Evolutionary conservation across 2,888 invertebrate genomes (phyloP).

Genomic region (Linnaemya tessellans): DNA sequence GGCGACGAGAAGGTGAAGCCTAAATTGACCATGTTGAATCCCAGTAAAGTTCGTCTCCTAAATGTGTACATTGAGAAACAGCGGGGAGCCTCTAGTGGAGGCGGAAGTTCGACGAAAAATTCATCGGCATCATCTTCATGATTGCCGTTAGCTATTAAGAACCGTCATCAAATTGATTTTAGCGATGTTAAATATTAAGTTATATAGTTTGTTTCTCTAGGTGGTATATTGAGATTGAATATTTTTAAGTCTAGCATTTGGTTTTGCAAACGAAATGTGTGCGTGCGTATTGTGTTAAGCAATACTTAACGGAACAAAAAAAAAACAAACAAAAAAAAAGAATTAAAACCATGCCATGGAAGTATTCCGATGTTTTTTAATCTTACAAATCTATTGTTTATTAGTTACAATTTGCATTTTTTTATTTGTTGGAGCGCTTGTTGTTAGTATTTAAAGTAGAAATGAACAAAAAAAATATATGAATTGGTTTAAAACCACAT

Average conservation of each 20-base stretch:
- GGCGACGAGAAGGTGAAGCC: conserved; percentile 94
- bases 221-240: conserved; percentile 31
- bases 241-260: conserved; percentile 46
- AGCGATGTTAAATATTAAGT: conserved; percentile 61
- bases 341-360: conserved; percentile 9
- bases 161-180: conserved; percentile 52
- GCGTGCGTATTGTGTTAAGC: conserved; percentile 11
- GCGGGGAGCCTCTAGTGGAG: conserved; percentile 75
- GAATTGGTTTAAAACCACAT: conserved; percentile 41
- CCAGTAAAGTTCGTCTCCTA: conserved; percentile 88
- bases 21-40: conserved; percentile 91
- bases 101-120: conserved; percentile 80
- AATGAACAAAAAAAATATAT: conserved; percentile 3
- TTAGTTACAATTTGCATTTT: conserved; percentile 10
- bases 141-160: conserved; percentile 73
- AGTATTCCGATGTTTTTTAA: conserved; percentile 30
- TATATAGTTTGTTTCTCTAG: conserved; percentile 45
- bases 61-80: conserved; percentile 81
- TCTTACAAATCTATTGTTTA: neutral
- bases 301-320: conserved; percentile 5
- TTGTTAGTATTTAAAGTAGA: conserved; percentile 21
- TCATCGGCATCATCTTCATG: conserved; percentile 81
- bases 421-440: conserved; percentile 5
- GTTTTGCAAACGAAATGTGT: conserved; percentile 48
- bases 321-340: neutral